Evolutionary conservation across 2,888 invertebrate genomes (phyloP).

Genomic region (Geophilus truncorum): DNA sequence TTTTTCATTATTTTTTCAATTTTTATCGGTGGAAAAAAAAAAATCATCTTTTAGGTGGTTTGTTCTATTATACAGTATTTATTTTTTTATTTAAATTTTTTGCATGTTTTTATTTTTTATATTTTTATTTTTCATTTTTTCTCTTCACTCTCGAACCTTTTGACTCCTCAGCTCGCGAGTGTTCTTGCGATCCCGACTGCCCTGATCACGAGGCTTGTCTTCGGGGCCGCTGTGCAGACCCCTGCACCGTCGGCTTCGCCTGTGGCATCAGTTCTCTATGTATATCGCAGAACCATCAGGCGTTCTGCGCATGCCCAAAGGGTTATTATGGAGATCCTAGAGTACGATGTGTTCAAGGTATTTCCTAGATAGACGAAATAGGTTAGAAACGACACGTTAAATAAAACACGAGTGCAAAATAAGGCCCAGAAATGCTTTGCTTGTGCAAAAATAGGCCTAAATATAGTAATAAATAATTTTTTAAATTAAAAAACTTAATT

Average conservation of each 20-base stretch:
- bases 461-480: no score
- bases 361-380: neutral
- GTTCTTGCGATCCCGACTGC: slow-evolving; percentile 41
- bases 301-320: slow-evolving; percentile 77
- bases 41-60: neutral
- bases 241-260: slow-evolving; percentile 56
- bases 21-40: neutral
- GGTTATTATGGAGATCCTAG: slow-evolving; percentile 57
- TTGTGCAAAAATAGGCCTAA: neutral
- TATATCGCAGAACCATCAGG: slow-evolving; percentile 74
- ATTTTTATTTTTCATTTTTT: neutral
- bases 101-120: neutral
- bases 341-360: slow-evolving; percentile 35
- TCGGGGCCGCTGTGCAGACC: slow-evolving; percentile 71
- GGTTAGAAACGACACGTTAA: neutral
- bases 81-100: neutral
- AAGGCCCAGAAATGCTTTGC: neutral
- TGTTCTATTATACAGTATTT: no score
- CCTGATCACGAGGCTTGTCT: slow-evolving; percentile 59
- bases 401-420: neutral
- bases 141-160: neutral
- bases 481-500: neutral
- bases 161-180: slow-evolving; percentile 33
- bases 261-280: slow-evolving; percentile 85
- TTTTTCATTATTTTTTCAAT: neutral